Base-by-base conservation (phyloP, 2,797 vertebrate species). In the Diglossa cyanea region DNA sequence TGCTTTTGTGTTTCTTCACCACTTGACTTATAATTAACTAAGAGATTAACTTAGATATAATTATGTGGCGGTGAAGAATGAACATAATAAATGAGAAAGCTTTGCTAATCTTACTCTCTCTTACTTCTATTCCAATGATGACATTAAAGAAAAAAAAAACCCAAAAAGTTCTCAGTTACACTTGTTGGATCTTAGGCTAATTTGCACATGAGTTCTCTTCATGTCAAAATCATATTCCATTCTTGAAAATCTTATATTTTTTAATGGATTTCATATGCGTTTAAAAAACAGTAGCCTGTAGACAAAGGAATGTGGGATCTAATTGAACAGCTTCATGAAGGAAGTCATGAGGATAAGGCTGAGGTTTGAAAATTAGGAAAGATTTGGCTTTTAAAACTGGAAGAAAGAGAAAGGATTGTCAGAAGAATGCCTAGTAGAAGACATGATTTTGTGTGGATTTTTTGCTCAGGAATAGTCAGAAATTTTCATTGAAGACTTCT, bases 171-270 rank as follows among this genome's bases (percentile, higher is more conserved):
- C 33, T 70, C 17, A n/a, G 31, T 54, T 67, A 44, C 3, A 39
- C 66, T 50, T 61, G 5, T 37, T 83, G 84, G 40, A 70, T 35
- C 48, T 88, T 86, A 11, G 70, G n/a, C 6, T 86, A 80, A 89
- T 89, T 77, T 85, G 17, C 26, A 30, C 17, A 20, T 44, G 17
- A 62, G 53, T 33, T 73, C 45, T 13, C 25, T 88, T 90, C 58
- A 73, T 53, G 39, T 16, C 13, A 84, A 86, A 94, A 54, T 25
- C 37, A 11, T 35, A 82, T 35, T 73, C 23, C 2, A 4, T 55
- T 71, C 73, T 61, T 76, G 13, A 88, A 83, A 95, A 90, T 90
- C 33, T 84, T 90, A 35, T 63, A 26, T 54, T 95, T 90, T 84
- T 62, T 86, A 77, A 90, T 35, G 39, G 20, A 92, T 91, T 94